These are phyloP conservation scores for Sarcophaga subvicina DNA, from an alignment of 2,888 invertebrate genomes.

Conservation along the genomic window DNA sequence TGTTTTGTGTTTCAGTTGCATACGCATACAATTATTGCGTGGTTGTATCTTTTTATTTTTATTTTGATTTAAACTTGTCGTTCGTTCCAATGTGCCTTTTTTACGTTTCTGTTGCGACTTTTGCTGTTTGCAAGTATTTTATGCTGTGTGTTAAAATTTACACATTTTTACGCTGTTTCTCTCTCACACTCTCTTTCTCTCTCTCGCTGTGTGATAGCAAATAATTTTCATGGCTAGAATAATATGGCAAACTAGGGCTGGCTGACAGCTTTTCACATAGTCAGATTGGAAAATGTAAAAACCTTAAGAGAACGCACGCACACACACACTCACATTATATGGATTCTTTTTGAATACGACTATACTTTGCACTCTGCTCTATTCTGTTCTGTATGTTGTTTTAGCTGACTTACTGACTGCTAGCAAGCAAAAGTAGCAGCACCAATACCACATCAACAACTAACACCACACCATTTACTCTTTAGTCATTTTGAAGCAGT, in stretches of 20 bases:
- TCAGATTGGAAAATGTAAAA: not conserved
- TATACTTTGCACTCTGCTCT: not conserved
- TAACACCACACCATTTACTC: constrained; percentile 70
- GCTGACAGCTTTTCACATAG: not conserved
- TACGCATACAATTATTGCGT: constrained; percentile 35
- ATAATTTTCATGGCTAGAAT: constrained; percentile 57
- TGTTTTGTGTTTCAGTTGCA: constrained; percentile 47
- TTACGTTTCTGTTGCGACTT: constrained; percentile 66
- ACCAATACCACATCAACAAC: constrained; percentile 67
- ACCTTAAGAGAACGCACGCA: not conserved
- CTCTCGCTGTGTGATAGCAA: not conserved
- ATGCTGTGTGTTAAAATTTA: constrained; percentile 74
- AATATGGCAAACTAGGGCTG: constrained; percentile 25
- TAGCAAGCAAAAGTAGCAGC: constrained; percentile 67
- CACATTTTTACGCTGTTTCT: constrained; percentile 40
- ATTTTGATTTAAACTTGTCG: not conserved
- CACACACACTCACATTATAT: not conserved
- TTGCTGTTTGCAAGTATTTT: constrained; percentile 70
- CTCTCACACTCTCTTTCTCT: constrained; percentile 24
- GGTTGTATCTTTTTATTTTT: constrained; percentile 1
- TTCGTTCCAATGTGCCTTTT: constrained; percentile 41
- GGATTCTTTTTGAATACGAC: not conserved
- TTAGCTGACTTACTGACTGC: constrained; percentile 32
- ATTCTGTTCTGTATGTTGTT: not conserved
- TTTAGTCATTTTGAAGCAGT: constrained; percentile 81